Conservation (phyloP, 30 jellyfish, hydroid and myxozoan species). For the Hydractinia symbiolongicarpus region DNA sequence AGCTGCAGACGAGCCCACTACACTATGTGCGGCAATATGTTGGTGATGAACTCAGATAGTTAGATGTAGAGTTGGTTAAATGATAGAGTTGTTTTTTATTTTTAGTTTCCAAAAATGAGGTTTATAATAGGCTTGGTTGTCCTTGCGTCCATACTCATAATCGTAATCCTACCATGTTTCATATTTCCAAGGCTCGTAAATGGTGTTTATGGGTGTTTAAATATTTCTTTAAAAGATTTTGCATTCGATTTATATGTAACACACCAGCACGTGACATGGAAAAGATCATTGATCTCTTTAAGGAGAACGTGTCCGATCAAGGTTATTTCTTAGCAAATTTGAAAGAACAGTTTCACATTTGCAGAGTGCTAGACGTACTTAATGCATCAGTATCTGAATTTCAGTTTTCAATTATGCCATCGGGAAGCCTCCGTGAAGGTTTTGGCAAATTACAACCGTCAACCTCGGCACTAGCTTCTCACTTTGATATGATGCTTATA, state of each 20-base stretch:
- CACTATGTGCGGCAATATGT: too few species aligned
- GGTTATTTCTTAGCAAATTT: not conserved
- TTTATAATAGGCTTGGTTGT: too few species aligned
- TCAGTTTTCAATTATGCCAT: constrained; percentile 1
- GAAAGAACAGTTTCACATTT: not conserved
- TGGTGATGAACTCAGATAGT: too few species aligned
- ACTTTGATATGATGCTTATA: not conserved
- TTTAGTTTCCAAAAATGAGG: too few species aligned
- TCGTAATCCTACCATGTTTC: not conserved
- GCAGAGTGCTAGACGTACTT: not conserved
- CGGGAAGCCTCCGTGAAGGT: constrained; percentile 2
- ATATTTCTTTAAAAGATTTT: not conserved
- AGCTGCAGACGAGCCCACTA: too few species aligned
- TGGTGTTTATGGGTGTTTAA: not conserved
- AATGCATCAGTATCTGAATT: not conserved
- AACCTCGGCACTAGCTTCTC: not conserved
- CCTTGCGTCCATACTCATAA: not conserved
- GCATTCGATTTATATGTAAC: constrained; percentile 1
- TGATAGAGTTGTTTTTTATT: too few species aligned
- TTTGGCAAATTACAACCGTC: not conserved
- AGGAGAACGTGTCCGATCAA: not conserved
- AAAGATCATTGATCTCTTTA: not conserved
- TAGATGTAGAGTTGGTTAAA: too few species aligned
- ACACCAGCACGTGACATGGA: not conserved
- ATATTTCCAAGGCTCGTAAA: not conserved